Base-by-base conservation (phyloP, 2,888 invertebrate genomes). In the Harmothoe impar region DNA sequence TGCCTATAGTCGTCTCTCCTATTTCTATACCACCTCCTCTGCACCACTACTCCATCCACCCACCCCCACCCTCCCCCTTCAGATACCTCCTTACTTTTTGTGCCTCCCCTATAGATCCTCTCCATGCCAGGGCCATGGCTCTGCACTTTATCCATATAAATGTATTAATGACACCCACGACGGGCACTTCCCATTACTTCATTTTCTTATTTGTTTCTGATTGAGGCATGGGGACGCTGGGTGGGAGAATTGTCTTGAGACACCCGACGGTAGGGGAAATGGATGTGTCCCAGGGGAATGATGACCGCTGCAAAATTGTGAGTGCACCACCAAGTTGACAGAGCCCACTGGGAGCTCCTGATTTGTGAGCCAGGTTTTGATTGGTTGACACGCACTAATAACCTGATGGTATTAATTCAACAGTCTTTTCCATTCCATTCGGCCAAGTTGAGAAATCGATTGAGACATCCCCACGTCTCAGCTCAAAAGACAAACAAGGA, bases 371-470 rank as follows among this genome's bases (percentile, higher is more conserved):
- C 23, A 17, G 43, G 81, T 43, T n/a, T 81, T 17, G 43, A 43
- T 33, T 81, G 81, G 31, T 81, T 33, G 81, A 43, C 81, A 43
- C 81, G 20, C 81, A 23, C 81, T 81, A 81, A 81, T 81, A 43
- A 43, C 43, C 81, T 43, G 43, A 81, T 43, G 35, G 81, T 81
- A 81, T 81, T 81, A 81, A 81, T 81, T 43, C 81, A 43, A 81
- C 43, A 35, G 81, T 81, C 81, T 81, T 81, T 81, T 81, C 81
- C 77, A 43, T 81, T 81, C n/a, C 81, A 81, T 81, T 81, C 12
- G 43, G 81, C 25, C 23, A n/a, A 81, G 81, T 81, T 43, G 81
- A 43, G 43, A 81, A 81, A 81, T 81, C 81, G 81, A 81, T 81
- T 81, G 33, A 81, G 43, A 43, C 81, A 81, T 43, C n/a, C 35